Percentiles rank a stretch among this genome's conserved stretches.
Evolutionary conservation across 1,140 invertebrate species (phyloP).

Genomic region (Euwallacea similis): DNA sequence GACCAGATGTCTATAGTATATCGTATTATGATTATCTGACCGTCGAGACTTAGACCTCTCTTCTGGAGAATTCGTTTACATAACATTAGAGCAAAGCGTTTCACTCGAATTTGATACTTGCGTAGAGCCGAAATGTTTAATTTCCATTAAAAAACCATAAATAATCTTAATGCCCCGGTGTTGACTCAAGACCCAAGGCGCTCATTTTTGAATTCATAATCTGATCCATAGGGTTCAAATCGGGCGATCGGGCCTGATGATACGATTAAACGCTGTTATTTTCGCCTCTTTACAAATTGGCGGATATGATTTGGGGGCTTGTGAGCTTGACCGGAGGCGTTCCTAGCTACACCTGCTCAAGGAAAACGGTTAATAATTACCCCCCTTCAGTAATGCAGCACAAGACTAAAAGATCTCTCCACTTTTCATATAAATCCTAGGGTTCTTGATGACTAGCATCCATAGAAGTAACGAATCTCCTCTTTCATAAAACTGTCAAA

Average conservation of each 20-base stretch:
- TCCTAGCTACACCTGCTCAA: conserved; percentile 11
- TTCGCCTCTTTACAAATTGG: conserved; percentile 31
- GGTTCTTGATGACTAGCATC: no score
- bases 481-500: no score
- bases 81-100: neutral
- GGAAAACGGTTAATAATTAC: neutral
- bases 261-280: conserved; percentile 27
- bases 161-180: conserved; percentile 21
- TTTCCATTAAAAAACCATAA: conserved; percentile 31
- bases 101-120: no score
- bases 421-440: no score
- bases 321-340: conserved; percentile 5
- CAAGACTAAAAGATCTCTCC: no score
- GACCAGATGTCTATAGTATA: neutral
- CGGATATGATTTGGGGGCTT: conserved; percentile 19
- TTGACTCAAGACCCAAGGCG: conserved; percentile 10
- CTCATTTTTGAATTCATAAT: conserved; percentile 24
- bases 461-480: no score
- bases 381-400: no score
- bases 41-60: neutral
- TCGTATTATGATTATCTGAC: neutral
- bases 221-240: conserved; percentile 28
- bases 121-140: neutral
- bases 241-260: conserved; percentile 11
- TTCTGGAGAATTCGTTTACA: conserved; percentile 11